Conservation (phyloP, 1,140 invertebrate genomes). For the Lordiphosa clarofinis region DNA sequence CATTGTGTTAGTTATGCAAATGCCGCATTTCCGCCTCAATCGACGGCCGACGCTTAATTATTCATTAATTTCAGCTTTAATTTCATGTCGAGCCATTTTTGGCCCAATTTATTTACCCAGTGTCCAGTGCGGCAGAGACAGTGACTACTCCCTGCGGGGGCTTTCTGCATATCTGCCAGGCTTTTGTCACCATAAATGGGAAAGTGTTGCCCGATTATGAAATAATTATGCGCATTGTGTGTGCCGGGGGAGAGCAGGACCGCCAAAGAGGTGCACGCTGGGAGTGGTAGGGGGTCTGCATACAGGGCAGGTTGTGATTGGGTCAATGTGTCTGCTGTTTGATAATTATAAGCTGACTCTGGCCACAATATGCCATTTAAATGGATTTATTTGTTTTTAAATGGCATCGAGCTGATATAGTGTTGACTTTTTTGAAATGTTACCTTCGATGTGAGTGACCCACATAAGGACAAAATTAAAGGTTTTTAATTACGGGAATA, state of each 20-base stretch:
- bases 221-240: conserved; percentile 62
- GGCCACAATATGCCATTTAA: conserved; percentile 7
- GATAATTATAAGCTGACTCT: conserved; percentile 17
- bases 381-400: conserved; percentile 18
- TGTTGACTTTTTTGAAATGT: too few relatives aligned
- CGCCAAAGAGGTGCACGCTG: neutral
- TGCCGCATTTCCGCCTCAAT: conserved; percentile 55
- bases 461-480: too few relatives aligned
- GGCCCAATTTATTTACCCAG: conserved; percentile 38
- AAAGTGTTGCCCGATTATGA: conserved; percentile 70
- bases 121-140: conserved; percentile 4
- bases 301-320: conserved; percentile 30
- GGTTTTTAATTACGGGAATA: too few relatives aligned
- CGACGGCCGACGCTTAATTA: conserved; percentile 56
- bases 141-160: conserved; percentile 28
- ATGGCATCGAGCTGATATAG: conserved; percentile 33
- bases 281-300: too few relatives aligned
- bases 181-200: conserved; percentile 64
- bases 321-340: conserved; percentile 47
- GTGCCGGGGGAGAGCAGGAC: neutral
- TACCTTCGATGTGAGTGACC: too few relatives aligned
- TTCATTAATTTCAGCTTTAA: conserved; percentile 76
- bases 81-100: conserved; percentile 45
- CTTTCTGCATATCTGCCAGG: conserved; percentile 41
- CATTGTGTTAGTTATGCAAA: conserved; percentile 75